Conservation (phyloP, 2,113 vertebrate genomes). For the Pluvianellus socialis region DNA sequence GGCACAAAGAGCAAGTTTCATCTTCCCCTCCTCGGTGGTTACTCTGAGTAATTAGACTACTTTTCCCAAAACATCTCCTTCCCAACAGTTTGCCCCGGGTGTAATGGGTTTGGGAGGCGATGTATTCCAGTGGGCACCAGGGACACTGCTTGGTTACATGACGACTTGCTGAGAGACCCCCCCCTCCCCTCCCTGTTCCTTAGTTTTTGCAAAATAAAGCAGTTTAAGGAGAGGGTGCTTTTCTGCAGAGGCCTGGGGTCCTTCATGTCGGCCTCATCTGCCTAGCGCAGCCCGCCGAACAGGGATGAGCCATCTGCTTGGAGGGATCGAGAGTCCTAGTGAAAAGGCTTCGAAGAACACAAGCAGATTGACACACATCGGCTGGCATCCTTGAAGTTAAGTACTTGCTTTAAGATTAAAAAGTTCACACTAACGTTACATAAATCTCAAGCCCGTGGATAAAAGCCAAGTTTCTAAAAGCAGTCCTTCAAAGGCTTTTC, state of each 20-base stretch:
- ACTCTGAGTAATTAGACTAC: neutral
- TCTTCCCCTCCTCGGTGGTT: too few relatives aligned
- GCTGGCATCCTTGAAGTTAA: neutral
- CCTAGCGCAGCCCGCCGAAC: neutral
- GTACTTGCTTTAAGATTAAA: neutral
- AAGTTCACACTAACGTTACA: neutral
- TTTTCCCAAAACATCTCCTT: neutral
- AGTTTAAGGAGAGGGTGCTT: neutral
- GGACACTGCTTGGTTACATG: neutral
- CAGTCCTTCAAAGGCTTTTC: neutral
- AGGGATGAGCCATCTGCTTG: rapidly evolving
- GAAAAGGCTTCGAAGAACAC: neutral
- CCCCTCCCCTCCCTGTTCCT: neutral
- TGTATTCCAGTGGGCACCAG: neutral
- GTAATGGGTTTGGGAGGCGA: too few relatives aligned
- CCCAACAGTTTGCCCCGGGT: neutral
- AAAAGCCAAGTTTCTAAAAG: neutral
- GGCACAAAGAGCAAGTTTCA: neutral
- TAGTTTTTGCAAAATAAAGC: neutral
- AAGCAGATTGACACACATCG: neutral
- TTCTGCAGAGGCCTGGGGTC: neutral
- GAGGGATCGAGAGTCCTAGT: rapidly evolving
- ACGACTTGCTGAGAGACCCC: neutral
- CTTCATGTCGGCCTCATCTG: neutral
- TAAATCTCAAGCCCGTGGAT: neutral